Percentiles rank a stretch among this genome's conserved stretches.
Conservation (phyloP, 2,797 vertebrate species). For the Myiothlypis chrysogaster region DNA sequence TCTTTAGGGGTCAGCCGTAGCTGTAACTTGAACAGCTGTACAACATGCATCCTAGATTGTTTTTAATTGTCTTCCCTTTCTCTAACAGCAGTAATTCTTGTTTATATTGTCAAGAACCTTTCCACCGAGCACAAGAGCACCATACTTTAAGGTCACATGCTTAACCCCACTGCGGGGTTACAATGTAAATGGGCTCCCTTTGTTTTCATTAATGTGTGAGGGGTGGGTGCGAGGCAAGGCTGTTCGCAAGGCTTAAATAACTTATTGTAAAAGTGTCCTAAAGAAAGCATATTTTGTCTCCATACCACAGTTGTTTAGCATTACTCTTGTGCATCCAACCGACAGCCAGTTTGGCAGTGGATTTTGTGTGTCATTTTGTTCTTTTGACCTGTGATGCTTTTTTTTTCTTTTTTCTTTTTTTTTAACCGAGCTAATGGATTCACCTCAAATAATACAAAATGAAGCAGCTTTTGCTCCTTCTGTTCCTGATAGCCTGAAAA, state of each 20-base stretch:
- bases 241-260: conserved; percentile 73
- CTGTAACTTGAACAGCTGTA: conserved; percentile 81
- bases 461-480: conserved; percentile 40
- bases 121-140: conserved; percentile 78
- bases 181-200: conserved; percentile 78
- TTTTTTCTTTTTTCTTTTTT: background rate
- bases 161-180: conserved; percentile 78
- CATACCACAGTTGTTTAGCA: conserved; percentile 68
- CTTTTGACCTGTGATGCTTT: conserved; percentile 78
- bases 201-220: conserved; percentile 78
- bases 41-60: conserved; percentile 82
- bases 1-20: conserved; percentile 75
- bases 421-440: conserved; percentile 43
- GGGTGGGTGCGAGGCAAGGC: conserved; percentile 61
- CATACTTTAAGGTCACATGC: conserved; percentile 80
- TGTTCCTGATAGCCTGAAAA: conserved; percentile 4
- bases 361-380: conserved; percentile 71
- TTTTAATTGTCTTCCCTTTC: conserved; percentile 87
- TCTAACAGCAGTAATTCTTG: conserved; percentile 83
- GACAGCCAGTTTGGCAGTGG: conserved; percentile 68
- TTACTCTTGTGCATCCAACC: conserved; percentile 73
- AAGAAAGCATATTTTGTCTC: conserved; percentile 74
- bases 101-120: conserved; percentile 82
- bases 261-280: conserved; percentile 72
- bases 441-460: conserved; percentile 44